Evolutionary conservation across 2,113 vertebrate genomes (phyloP), one percentile per base, ranked within the genome.

Genomic region (Caretta caretta): DNA sequence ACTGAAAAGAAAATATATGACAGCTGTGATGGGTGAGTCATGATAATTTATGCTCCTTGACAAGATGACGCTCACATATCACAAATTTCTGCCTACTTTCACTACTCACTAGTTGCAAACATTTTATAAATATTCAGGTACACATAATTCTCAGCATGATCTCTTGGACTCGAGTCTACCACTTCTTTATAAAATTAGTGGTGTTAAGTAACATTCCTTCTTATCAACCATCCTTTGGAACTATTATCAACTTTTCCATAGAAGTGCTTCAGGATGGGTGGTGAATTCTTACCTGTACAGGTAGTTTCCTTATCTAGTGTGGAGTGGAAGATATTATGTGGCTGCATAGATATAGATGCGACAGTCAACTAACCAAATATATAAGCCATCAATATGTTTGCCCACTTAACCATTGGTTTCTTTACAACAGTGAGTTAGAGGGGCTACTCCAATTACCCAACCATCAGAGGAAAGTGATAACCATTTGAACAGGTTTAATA

Each of bases 61-160:
- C 3, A 89, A 90, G n/a, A 91, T 57, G 35, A 82, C 13, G 13
- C 29, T 84, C 59, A 51, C 5, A 75, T 86, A 89, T 93, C 10
- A 1, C 0, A 93, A 87, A 69, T 69, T 78, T 38, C 90, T 84
- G 88, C 85, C 25, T 84, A 78, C 25, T 42, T 91, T 84, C 38
- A 65, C 56, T 72, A 46, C 20, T 83, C 90, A 83, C 3, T 22
- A 53, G 13, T 69, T 91, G 24, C n/a, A 90, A 22, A 6, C 31
- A 69, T 90, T 93, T 92, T 79, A 93, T 5, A 94, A 94, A 93
- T 76, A 79, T 5, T 59, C 81, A 72, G 10, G 87, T 88, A 84
- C 90, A 69, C 87, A 31, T 51, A 14, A 88, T 4, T 86, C 87
- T 84, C 5, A 56, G 69, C 35, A 46, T 59, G 57, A 84, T 69